Evolutionary conservation across 64 coral and sea anemone species (phyloP).

Genomic region (Dendronephthya gigantea): DNA sequence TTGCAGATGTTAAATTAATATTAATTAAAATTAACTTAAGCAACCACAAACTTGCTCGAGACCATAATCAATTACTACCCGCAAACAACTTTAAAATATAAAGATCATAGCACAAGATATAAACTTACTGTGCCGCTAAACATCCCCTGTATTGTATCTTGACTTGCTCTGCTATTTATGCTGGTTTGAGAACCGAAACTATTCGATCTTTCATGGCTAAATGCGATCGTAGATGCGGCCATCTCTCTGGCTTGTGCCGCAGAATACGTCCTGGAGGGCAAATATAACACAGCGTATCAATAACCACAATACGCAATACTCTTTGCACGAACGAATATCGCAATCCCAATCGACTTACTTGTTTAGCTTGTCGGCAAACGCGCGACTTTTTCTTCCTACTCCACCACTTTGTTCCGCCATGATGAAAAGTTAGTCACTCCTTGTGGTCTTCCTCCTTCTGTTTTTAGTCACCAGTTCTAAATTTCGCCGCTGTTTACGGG

Average conservation of each 20-base stretch:
- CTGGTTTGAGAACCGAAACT: background rate
- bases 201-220: background rate
- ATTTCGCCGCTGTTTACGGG: no score
- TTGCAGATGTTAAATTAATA: background rate
- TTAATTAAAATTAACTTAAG: background rate
- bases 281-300: background rate
- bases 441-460: background rate
- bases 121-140: background rate
- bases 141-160: background rate
- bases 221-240: background rate
- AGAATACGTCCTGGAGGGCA: background rate
- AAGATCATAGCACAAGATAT: background rate
- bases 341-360: constrained; percentile 36
- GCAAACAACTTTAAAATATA: background rate
- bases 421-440: constrained; percentile 28
- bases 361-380: constrained; percentile 90
- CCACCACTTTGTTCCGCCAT: constrained; percentile 86
- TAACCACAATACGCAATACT: background rate
- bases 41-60: background rate
- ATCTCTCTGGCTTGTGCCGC: background rate
- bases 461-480: no score
- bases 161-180: background rate
- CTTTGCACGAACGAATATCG: background rate
- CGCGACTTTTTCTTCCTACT: constrained; percentile 50
- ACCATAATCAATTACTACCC: background rate